A percentile compares a stretch with the other conserved stretches of the same genome.
These are phyloP conservation scores for Rhopilema esculentum DNA, from an alignment of 30 jellyfish, hydroid and myxozoan species.

Conservation along the genomic window DNA sequence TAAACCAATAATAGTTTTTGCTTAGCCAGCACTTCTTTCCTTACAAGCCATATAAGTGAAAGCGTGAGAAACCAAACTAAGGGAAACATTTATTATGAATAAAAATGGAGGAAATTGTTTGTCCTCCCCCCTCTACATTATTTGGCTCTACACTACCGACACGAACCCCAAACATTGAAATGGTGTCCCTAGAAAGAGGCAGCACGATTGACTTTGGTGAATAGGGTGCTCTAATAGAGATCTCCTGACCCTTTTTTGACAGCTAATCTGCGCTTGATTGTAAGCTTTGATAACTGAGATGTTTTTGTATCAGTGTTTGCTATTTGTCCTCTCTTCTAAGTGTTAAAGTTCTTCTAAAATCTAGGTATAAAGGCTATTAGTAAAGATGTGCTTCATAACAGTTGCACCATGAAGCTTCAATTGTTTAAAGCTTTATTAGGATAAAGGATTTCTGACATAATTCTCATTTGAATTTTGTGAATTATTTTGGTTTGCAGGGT, in stretches of 20 bases:
- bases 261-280: background rate
- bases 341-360: no score
- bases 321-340: no score
- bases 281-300: no score
- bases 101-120: no score
- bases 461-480: background rate
- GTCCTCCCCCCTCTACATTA: background rate
- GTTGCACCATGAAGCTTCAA: no score
- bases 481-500: slow-evolving; percentile 49
- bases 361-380: no score
- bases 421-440: no score
- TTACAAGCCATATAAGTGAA: no score
- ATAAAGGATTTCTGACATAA: no score
- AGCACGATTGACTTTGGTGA: background rate
- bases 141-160: background rate
- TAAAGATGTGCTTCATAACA: no score
- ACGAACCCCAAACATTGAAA: background rate
- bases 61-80: background rate
- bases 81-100: background rate
- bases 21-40: background rate
- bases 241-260: background rate
- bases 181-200: background rate
- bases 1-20: background rate
- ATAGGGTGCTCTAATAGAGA: background rate
- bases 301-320: no score